Conservation (phyloP, 2,113 vertebrate genomes). For the Melanerpes aurifrons region DNA sequence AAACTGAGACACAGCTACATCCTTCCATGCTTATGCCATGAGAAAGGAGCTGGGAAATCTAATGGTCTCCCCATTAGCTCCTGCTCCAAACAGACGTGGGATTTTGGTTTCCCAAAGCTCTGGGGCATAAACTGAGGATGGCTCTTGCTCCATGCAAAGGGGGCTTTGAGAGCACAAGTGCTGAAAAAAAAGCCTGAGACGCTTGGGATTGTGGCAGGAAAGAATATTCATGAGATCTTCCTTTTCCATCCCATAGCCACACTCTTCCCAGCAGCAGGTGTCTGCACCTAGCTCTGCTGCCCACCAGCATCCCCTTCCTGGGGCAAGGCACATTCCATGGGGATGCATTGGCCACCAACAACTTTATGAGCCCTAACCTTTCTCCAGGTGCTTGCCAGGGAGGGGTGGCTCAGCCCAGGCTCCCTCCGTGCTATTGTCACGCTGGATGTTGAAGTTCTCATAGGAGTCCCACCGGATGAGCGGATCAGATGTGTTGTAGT, state of each 20-base stretch:
- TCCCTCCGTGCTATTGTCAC: constrained; percentile 87
- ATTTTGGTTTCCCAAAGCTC: neutral
- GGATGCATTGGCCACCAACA: neutral
- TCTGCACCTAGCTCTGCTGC: neutral
- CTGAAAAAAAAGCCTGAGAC: neutral
- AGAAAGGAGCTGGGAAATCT: neutral
- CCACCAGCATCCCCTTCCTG: neutral
- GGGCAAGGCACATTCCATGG: neutral
- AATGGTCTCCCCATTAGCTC: neutral
- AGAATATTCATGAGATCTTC: neutral
- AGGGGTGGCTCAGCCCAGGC: constrained; percentile 21
- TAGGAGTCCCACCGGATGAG: constrained; percentile 99
- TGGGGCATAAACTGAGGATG: neutral
- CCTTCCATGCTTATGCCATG: accelerated
- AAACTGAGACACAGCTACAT: neutral
- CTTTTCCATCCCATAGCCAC: neutral
- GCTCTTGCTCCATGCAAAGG: neutral
- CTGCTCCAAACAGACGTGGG: neutral
- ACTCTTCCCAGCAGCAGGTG: accelerated
- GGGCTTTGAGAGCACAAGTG: neutral
- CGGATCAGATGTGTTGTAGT: constrained; percentile 95
- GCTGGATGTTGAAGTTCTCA: constrained; percentile 88
- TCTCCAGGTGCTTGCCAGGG: constrained; percentile 50
- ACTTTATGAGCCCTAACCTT: constrained; percentile 25
- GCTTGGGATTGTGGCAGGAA: neutral